phyloP scores from a whole-genome alignment of 2,888 invertebrate species.

The Agrotis segetum region DNA sequence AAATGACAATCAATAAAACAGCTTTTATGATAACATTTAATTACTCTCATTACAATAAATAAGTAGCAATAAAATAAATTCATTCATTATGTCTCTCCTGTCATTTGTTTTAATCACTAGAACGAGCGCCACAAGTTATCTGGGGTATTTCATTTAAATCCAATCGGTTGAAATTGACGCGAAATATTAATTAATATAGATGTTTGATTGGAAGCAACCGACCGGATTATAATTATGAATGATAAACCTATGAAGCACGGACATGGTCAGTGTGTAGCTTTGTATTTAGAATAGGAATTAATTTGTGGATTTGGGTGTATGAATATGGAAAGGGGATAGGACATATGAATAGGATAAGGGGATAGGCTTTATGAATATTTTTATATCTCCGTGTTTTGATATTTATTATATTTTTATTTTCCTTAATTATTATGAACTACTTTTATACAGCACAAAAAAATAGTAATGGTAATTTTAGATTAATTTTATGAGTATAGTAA shows the following conservation, averaged over 20 bases:
- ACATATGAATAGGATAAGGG: constrained; percentile 8
- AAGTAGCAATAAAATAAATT: constrained; percentile 35
- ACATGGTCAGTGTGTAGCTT: constrained; percentile 26
- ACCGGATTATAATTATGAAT: constrained; percentile 33
- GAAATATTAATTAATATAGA: constrained; percentile 56
- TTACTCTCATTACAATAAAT: constrained; percentile 21
- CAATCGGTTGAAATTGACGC: constrained; percentile 58
- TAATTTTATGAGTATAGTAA: no score
- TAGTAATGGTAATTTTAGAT: no score
- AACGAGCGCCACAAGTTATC: constrained; percentile 48
- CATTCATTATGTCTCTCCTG: constrained; percentile 17
- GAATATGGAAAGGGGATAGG: constrained; percentile 16
- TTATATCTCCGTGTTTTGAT: no score
- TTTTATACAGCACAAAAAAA: background rate
- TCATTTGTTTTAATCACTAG: constrained; percentile 58
- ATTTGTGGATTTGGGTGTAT: background rate
- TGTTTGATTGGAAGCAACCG: constrained; percentile 54
- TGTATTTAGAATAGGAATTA: constrained; percentile 15
- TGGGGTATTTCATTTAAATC: constrained; percentile 49
- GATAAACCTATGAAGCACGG: constrained; percentile 32
- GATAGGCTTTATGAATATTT: background rate
- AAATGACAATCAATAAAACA: constrained; percentile 13
- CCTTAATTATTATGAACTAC: background rate
- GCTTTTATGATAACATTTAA: constrained; percentile 13
- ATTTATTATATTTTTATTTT: background rate